phyloP scores from a whole-genome alignment of 2,797 vertebrate genomes.

The Molossus alvarezi region DNA sequence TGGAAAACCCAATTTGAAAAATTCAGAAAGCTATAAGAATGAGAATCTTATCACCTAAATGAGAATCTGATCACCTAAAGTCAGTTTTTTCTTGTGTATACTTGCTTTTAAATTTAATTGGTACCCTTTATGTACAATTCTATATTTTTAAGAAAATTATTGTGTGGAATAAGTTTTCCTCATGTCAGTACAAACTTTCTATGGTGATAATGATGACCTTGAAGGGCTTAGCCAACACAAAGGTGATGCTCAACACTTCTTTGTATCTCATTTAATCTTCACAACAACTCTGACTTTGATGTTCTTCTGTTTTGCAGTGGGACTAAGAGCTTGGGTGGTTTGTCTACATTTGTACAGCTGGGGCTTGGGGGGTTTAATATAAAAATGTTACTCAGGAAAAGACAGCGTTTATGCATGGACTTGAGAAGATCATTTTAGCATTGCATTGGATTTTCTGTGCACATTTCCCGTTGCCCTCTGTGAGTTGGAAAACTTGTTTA shows the following conservation, averaged over 20 bases:
- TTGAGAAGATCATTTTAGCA: not conserved
- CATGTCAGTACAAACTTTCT: not conserved
- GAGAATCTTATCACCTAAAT: not conserved
- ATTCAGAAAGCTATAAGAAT: not conserved
- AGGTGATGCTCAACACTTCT: not conserved
- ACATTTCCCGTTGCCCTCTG: not conserved
- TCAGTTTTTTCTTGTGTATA: not conserved
- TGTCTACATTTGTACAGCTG: not conserved
- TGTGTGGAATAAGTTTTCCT: not conserved
- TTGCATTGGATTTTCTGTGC: not conserved
- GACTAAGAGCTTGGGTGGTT: not conserved
- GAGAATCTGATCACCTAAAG: not conserved
- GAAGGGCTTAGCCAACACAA: not conserved
- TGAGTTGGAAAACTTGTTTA: not conserved
- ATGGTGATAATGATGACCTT: not conserved
- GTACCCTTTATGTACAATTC: not conserved
- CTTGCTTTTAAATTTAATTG: not conserved
- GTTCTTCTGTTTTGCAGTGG: not conserved
- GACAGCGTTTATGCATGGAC: not conserved
- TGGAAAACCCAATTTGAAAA: conserved; percentile 19
- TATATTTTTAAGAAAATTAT: not conserved
- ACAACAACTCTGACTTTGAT: too few species aligned
- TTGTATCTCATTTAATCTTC: not conserved
- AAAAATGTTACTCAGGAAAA: not conserved
- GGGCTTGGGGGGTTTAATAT: not conserved